Percentiles rank a stretch among this genome's conserved stretches.
phyloP scores from a whole-genome alignment of 2,888 invertebrate genomes.

The Scrobipalpa costella region DNA sequence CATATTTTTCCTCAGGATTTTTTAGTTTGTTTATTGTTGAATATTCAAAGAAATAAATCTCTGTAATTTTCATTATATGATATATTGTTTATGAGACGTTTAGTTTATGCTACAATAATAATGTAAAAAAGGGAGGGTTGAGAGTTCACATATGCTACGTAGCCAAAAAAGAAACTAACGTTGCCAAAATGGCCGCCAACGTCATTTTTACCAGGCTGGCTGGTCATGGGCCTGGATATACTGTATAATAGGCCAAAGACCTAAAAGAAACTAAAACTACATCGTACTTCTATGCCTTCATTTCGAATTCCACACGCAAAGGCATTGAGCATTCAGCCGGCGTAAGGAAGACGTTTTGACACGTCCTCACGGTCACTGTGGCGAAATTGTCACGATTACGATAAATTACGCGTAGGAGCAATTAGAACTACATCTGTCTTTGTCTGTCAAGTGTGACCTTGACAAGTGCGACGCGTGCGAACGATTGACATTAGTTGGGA shows the following conservation, averaged over 20 bases:
- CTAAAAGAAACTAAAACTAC: constrained; percentile 26
- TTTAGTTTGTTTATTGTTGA: neutral
- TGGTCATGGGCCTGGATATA: neutral
- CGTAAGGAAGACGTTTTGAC: constrained; percentile 49
- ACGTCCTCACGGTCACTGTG: constrained; percentile 57
- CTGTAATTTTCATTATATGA: too few relatives aligned
- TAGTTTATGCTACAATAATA: too few relatives aligned
- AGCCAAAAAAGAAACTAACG: too few relatives aligned
- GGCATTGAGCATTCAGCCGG: constrained; percentile 44
- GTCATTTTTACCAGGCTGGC: neutral
- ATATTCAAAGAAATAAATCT: too few relatives aligned
- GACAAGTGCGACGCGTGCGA: constrained; percentile 34
- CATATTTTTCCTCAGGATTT: neutral
- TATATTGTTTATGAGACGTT: too few relatives aligned
- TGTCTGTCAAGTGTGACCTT: constrained; percentile 46
- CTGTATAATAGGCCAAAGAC: constrained; percentile 30
- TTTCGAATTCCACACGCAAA: constrained; percentile 49
- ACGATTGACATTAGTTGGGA: constrained; percentile 36
- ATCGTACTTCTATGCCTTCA: constrained; percentile 33
- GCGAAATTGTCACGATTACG: constrained; percentile 53
- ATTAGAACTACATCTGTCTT: constrained; percentile 43
- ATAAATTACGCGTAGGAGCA: constrained; percentile 46
- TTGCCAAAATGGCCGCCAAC: too few relatives aligned
- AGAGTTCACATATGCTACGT: too few relatives aligned
- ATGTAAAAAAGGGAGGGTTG: too few relatives aligned